Conservation (phyloP, 2,797 vertebrate genomes). For the Delichon dasypus region DNA sequence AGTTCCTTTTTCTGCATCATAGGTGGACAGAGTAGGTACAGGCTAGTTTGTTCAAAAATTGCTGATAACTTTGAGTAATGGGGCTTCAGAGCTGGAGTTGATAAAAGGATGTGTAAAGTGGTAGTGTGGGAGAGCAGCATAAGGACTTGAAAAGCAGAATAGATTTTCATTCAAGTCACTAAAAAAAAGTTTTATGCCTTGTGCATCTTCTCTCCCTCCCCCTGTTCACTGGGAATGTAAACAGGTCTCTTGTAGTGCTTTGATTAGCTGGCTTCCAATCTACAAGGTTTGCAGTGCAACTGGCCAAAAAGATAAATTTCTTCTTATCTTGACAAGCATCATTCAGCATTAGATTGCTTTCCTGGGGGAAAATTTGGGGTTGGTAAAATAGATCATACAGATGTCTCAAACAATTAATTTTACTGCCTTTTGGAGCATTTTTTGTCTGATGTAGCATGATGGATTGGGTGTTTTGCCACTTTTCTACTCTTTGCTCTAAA, state of each 20-base stretch:
- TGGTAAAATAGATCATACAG: background rate
- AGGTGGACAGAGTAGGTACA: background rate
- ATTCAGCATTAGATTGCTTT: background rate
- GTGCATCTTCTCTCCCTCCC: background rate
- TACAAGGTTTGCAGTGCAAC: background rate
- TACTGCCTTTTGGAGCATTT: background rate
- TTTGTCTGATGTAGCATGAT: background rate
- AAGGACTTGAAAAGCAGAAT: background rate
- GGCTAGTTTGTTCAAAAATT: background rate
- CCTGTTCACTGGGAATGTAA: background rate
- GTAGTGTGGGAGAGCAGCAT: background rate
- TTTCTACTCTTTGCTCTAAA: background rate
- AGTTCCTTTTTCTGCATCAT: background rate
- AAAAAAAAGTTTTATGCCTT: background rate
- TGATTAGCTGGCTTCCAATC: background rate
- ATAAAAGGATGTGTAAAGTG: background rate
- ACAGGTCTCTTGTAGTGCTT: background rate
- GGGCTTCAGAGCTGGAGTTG: background rate
- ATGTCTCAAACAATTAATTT: background rate
- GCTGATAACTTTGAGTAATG: background rate
- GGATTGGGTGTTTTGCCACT: background rate
- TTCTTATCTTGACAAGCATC: background rate
- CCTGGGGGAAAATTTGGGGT: background rate
- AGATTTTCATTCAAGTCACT: background rate
- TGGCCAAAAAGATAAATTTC: conserved; percentile 1